phyloP scores from a whole-genome alignment of 2,888 invertebrate species.

The Platypus cylindrus region DNA sequence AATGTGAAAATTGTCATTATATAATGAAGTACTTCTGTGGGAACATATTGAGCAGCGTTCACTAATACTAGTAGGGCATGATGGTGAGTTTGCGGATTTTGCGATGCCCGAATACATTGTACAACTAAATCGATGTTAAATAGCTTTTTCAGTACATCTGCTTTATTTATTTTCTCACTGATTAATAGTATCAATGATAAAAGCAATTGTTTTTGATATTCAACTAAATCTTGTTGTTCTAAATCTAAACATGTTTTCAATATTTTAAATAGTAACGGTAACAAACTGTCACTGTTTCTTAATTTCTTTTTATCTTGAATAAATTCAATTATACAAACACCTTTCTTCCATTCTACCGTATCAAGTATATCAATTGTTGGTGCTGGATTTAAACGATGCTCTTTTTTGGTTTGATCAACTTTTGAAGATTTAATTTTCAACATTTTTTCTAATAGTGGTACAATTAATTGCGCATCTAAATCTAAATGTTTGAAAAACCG shows the following conservation, averaged over 20 bases:
- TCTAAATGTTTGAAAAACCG: slow-evolving; percentile 54
- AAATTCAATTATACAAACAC: slow-evolving; percentile 68
- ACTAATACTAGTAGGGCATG: slow-evolving; percentile 78
- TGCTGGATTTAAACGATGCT: slow-evolving; percentile 35
- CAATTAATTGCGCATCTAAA: slow-evolving; percentile 48
- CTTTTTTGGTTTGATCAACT: slow-evolving; percentile 31
- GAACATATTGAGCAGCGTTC: slow-evolving; percentile 63
- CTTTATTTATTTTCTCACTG: slow-evolving; percentile 46
- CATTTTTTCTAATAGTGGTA: slow-evolving; percentile 48
- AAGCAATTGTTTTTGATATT: slow-evolving; percentile 80
- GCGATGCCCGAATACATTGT: slow-evolving; percentile 78
- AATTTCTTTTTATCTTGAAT: slow-evolving; percentile 78
- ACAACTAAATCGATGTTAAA: slow-evolving; percentile 68
- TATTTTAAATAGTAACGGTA: slow-evolving; percentile 66
- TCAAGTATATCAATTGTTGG: slow-evolving; percentile 50
- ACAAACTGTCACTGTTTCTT: slow-evolving; percentile 47
- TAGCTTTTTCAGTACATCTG: slow-evolving; percentile 38
- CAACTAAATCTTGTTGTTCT: slow-evolving; percentile 69
- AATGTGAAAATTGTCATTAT: slow-evolving; percentile 97
- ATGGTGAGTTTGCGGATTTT: slow-evolving; percentile 92
- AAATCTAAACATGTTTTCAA: slow-evolving; percentile 66
- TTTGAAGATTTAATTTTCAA: slow-evolving; percentile 38
- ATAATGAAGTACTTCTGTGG: slow-evolving; percentile 77
- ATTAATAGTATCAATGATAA: slow-evolving; percentile 64
- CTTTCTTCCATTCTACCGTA: slow-evolving; percentile 61